A percentile compares a stretch with the other conserved stretches of the same genome.
Conservation (phyloP, 2,797 vertebrate genomes). For the Rhadinocentrus ornatus region DNA sequence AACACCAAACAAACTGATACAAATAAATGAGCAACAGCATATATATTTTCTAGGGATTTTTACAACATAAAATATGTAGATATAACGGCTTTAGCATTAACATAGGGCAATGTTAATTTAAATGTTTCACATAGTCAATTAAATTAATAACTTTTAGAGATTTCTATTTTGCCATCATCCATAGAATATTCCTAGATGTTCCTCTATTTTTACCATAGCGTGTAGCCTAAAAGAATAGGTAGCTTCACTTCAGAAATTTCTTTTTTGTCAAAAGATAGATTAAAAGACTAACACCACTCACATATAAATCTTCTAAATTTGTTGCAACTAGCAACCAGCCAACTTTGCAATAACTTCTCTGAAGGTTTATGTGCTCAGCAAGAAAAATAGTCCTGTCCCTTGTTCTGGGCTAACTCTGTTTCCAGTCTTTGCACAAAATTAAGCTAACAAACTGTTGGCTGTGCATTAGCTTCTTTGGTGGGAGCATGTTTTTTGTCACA, state of each 20-base stretch:
- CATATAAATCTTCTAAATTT: not conserved
- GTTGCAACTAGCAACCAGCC: not conserved
- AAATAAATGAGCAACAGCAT: constrained; percentile 31
- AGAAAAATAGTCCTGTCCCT: not conserved
- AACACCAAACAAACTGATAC: constrained; percentile 39
- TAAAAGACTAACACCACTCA: not conserved
- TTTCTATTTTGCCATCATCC: not conserved
- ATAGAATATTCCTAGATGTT: no score
- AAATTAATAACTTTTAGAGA: not conserved
- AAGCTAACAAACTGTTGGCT: not conserved
- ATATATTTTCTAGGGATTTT: not conserved
- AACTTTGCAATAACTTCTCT: not conserved
- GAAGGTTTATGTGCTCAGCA: not conserved
- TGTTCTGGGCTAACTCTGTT: not conserved
- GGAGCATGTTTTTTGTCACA: not conserved
- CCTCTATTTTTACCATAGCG: not conserved
- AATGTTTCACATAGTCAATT: constrained; percentile 6
- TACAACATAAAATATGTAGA: constrained; percentile 2
- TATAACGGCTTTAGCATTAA: constrained; percentile 6
- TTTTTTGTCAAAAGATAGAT: not conserved
- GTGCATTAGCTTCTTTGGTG: not conserved
- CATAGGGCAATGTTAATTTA: not conserved
- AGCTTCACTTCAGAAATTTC: not conserved
- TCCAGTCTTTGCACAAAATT: not conserved
- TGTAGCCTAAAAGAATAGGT: no score